Evolutionary conservation across 2,888 invertebrate genomes (phyloP).

Genomic region (Adelognathus sp.): DNA sequence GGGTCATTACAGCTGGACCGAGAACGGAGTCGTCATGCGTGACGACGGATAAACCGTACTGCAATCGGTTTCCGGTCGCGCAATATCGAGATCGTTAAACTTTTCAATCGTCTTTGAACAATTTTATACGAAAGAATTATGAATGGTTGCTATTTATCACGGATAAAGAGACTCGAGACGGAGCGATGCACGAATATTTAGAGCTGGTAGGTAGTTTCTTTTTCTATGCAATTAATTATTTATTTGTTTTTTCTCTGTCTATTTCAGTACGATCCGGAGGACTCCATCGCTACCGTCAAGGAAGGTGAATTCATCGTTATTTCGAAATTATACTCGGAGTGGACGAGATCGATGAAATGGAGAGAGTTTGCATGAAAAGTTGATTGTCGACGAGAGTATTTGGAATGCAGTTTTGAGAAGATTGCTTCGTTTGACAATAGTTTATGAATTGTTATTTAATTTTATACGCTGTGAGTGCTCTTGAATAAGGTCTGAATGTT

Average conservation of each 20-base stretch:
- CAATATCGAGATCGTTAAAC: neutral
- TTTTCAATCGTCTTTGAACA: too few species aligned
- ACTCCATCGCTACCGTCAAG: slow-evolving; percentile 92
- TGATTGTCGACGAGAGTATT: neutral
- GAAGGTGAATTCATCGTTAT: slow-evolving; percentile 85
- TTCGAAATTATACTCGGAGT: slow-evolving; percentile 2
- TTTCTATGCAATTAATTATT: slow-evolving; percentile 20
- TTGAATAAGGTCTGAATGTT: neutral
- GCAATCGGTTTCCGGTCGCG: slow-evolving; percentile 44
- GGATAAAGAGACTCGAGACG: neutral
- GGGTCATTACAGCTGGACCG: slow-evolving; percentile 43
- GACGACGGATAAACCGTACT: slow-evolving; percentile 32
- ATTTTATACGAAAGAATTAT: too few species aligned
- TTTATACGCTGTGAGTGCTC: neutral
- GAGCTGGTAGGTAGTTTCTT: slow-evolving; percentile 17
- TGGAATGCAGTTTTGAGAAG: neutral
- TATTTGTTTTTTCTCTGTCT: slow-evolving; percentile 77
- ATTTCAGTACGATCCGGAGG: slow-evolving; percentile 88
- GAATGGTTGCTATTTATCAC: too few species aligned
- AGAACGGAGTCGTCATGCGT: slow-evolving; percentile 47
- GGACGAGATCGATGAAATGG: neutral
- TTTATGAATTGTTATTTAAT: neutral
- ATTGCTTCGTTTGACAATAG: neutral
- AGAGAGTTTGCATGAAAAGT: neutral
- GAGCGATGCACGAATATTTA: slow-evolving; percentile 26